Evolutionary conservation across 2,113 vertebrate species (phyloP).

Genomic region (Syngnathus scovelli): DNA sequence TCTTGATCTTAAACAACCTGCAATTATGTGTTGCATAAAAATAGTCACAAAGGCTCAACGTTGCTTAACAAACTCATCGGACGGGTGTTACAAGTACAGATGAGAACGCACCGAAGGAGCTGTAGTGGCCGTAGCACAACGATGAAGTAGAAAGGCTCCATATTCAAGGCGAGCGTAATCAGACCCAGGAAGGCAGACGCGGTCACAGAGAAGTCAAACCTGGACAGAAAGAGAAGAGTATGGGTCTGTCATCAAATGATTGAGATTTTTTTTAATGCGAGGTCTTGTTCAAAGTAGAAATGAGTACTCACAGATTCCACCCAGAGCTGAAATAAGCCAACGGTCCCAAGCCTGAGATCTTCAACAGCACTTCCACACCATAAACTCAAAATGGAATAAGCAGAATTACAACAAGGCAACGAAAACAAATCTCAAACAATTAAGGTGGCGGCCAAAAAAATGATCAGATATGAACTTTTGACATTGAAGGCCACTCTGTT

Average conservation of each 20-base stretch:
- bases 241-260: not conserved
- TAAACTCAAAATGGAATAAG: conserved; percentile 70
- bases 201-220: conserved; percentile 94
- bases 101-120: conserved; percentile 79
- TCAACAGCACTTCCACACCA: conserved; percentile 88
- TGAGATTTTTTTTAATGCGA: conserved; percentile 2
- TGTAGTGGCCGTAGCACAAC: conserved; percentile 90
- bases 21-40: not conserved
- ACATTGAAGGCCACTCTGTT: not conserved
- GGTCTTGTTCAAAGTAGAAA: not conserved
- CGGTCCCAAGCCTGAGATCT: conserved; percentile 88
- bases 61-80: not conserved
- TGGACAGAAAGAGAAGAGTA: conserved; percentile 40
- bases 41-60: not conserved
- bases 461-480: not conserved
- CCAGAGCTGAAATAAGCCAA: conserved; percentile 91
- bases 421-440: not conserved
- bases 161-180: conserved; percentile 84
- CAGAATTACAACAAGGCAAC: conserved; percentile 2
- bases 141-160: conserved; percentile 96
- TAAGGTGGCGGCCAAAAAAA: not conserved
- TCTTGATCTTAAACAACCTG: conserved; percentile 95
- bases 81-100: not conserved
- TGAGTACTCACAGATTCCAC: conserved; percentile 91
- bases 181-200: conserved; percentile 90